phyloP scores from a whole-genome alignment of 2,888 invertebrate genomes.

The Coremacera marginata region DNA sequence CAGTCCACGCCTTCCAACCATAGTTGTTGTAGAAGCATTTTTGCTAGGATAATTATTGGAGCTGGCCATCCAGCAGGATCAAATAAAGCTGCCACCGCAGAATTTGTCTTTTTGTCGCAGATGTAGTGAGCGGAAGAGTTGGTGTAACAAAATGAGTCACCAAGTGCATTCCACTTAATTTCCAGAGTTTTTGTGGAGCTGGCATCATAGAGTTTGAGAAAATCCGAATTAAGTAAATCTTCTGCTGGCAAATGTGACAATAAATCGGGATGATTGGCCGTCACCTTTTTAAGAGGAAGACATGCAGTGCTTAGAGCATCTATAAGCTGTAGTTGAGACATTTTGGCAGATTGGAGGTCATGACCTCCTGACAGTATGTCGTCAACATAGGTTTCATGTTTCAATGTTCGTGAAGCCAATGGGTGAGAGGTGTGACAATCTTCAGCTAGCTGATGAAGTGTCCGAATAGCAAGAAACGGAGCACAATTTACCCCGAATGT shows the following conservation, averaged over 20 bases:
- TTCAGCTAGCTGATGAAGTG: slow-evolving; percentile 19
- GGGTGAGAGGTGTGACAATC: background rate
- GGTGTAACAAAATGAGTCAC: slow-evolving; percentile 14
- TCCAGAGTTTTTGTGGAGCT: slow-evolving; percentile 30
- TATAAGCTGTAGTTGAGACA: background rate
- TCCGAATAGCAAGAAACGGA: slow-evolving; percentile 23
- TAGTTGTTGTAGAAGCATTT: slow-evolving; percentile 37
- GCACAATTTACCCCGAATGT: background rate
- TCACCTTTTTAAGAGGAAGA: slow-evolving; percentile 2
- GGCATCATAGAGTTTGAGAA: slow-evolving; percentile 15
- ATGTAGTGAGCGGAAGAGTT: background rate
- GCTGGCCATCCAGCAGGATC: slow-evolving; percentile 36
- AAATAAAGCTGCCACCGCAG: slow-evolving; percentile 27
- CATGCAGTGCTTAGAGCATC: slow-evolving; percentile 6
- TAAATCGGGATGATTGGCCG: background rate
- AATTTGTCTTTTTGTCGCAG: slow-evolving; percentile 24
- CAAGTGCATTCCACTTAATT: slow-evolving; percentile 30
- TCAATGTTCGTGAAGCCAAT: slow-evolving; percentile 6
- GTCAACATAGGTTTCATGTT: slow-evolving; percentile 22
- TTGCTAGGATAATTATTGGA: slow-evolving; percentile 31
- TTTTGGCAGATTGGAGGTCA: background rate
- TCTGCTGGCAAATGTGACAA: background rate
- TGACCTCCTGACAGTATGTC: slow-evolving; percentile 18
- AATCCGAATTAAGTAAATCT: slow-evolving; percentile 20
- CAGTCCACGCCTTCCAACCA: slow-evolving; percentile 37